These are phyloP conservation scores for Tethea ocularis DNA, from an alignment of 2,888 invertebrate genomes.

Conservation along the genomic window DNA sequence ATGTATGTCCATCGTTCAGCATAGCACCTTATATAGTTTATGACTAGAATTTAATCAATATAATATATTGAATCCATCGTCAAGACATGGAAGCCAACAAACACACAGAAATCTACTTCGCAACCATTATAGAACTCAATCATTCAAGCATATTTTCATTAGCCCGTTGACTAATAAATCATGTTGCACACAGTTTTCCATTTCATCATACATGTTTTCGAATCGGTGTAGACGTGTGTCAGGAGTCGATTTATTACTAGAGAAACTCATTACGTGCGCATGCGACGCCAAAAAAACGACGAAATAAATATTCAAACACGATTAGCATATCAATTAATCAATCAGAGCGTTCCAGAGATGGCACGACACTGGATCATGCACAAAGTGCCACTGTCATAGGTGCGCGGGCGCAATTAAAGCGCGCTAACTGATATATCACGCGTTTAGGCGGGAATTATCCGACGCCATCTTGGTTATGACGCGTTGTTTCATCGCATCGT, in stretches of 20 bases:
- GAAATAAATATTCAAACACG: constrained; percentile 2
- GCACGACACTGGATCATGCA: constrained; percentile 45
- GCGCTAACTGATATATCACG: constrained; percentile 50
- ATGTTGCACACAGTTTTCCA: constrained; percentile 5
- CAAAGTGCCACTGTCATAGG: constrained; percentile 49
- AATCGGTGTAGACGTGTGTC: neutral
- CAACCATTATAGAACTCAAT: neutral
- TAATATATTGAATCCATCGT: neutral
- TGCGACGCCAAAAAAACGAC: neutral
- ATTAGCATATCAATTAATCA: constrained; percentile 35
- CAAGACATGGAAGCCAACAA: neutral
- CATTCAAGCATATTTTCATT: neutral
- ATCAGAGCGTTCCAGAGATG: constrained; percentile 22
- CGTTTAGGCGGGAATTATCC: constrained; percentile 37
- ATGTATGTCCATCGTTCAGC: no score
- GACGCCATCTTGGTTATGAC: constrained; percentile 33
- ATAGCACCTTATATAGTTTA: no score
- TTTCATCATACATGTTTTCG: constrained; percentile 6
- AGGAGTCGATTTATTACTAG: neutral
- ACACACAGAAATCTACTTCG: neutral
- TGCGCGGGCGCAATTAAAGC: constrained; percentile 21
- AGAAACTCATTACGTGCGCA: constrained; percentile 5
- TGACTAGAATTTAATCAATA: neutral
- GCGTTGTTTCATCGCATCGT: constrained; percentile 10
- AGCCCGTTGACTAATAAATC: neutral